Base-by-base conservation (phyloP, 2,113 vertebrate species). In the Egretta garzetta region DNA sequence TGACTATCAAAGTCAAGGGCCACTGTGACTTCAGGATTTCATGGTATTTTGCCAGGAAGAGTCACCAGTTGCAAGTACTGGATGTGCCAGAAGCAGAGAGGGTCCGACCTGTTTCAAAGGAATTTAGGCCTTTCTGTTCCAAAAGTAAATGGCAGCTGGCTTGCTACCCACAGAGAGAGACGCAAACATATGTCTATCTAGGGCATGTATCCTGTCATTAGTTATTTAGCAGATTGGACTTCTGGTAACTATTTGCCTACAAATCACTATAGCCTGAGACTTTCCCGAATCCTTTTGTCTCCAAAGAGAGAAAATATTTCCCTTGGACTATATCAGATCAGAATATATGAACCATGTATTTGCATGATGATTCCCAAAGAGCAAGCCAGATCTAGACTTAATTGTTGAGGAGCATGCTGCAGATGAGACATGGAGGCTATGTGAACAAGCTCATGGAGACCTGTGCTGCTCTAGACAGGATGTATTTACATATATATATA, bases 151-250 rank as follows among this genome's bases (percentile, higher is more conserved):
- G 77, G 76, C 91, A 96, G 60, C 81, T 94, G 93, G 64, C 62
- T 82, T 81, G 53, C 81, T 90, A 75, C 71, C 70, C 60, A 52
- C 8, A 0, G 43, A 63, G 43, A 75, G 72, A 85, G 45, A 82
- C 70, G 62, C 56, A 79, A 96, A 92, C 92, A 60, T 90, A 87
- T 93, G 92, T 73, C 74, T 96, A 45, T 90, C 85, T 93, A 68
- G 91, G 87, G 70, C 89, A 79, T 5, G 21, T 39, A 82, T 47
- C 33, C 74, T 73, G 39, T 23, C 66, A 90, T 82, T 72, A 95
- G 80, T 75, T 93, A 75, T 85, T 90, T 63, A 93, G 73, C 70
- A 68, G 62, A 75, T 75, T 60, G 33, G 62, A 82, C 30, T 94
- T 86, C 27, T 68, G 56, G 27, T 93, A 87, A 52, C 35, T 91